These are phyloP conservation scores for Ondatra zibethicus DNA, from an alignment of 2,113 vertebrate genomes.

Conservation along the genomic window DNA sequence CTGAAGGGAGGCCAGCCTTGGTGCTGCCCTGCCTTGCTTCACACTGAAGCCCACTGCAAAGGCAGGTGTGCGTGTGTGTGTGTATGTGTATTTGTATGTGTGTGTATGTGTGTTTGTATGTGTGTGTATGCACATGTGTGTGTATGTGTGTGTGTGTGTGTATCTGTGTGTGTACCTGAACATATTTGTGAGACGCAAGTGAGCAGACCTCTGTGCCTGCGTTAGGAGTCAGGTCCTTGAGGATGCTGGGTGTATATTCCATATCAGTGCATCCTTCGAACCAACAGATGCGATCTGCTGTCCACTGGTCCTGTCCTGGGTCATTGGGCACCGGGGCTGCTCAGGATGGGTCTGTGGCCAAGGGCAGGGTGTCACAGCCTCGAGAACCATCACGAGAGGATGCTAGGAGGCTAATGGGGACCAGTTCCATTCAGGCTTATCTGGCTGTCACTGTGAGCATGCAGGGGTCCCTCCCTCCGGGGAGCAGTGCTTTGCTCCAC, in stretches of 20 bases:
- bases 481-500: not conserved
- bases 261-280: not conserved
- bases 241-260: too few relatives aligned
- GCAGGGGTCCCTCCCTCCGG: not conserved
- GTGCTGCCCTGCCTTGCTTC: not conserved
- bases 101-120: too few relatives aligned
- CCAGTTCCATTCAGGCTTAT: not conserved
- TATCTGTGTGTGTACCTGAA: not conserved
- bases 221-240: not conserved
- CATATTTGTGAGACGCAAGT: not conserved
- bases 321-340: not conserved
- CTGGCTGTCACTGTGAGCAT: not conserved
- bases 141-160: too few relatives aligned
- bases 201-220: not conserved
- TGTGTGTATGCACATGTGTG: too few relatives aligned
- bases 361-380: not conserved
- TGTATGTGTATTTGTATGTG: too few relatives aligned
- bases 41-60: too few relatives aligned
- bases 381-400: not conserved
- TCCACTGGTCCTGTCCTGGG: not conserved
- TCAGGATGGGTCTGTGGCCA: not conserved
- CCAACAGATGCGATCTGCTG: fast-evolving
- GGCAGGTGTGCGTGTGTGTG: too few relatives aligned
- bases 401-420: too few relatives aligned
- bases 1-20: too few relatives aligned